Percentiles rank a stretch among this genome's conserved stretches.
These are phyloP conservation scores for Drosophila barbarae DNA, from an alignment of 2,888 invertebrate species.

Conservation along the genomic window DNA sequence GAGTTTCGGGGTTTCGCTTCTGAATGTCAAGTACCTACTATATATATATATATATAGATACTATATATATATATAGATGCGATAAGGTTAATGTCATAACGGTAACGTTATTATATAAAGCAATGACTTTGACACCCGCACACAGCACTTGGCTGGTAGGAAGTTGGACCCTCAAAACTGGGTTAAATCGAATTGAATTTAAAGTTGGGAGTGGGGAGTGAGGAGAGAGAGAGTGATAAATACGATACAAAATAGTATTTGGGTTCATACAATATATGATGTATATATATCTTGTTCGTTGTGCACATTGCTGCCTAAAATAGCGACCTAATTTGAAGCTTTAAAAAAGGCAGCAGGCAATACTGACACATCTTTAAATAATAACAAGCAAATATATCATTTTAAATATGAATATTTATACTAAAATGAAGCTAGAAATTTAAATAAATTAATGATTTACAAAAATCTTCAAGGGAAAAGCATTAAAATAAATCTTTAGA, in stretches of 20 bases:
- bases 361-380: background rate
- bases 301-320: background rate
- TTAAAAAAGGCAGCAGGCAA: background rate
- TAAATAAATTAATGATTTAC: background rate
- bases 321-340: slow-evolving; percentile 8
- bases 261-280: background rate
- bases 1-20: slow-evolving; percentile 32
- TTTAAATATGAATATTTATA: background rate
- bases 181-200: slow-evolving; percentile 4
- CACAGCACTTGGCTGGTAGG: slow-evolving; percentile 36
- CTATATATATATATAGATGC: slow-evolving; percentile 3
- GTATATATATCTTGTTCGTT: background rate
- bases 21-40: slow-evolving; percentile 71
- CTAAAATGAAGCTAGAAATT: background rate
- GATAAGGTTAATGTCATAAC: slow-evolving; percentile 72
- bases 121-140: slow-evolving; percentile 70
- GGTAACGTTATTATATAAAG: slow-evolving; percentile 49
- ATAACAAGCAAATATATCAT: background rate
- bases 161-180: background rate
- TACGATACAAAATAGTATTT: background rate
- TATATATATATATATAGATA: background rate
- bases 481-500: background rate
- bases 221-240: background rate
- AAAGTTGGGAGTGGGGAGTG: background rate
- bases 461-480: background rate